A percentile compares a stretch with the other conserved stretches of the same genome.
Evolutionary conservation across 2,113 vertebrate species (phyloP).

Genomic region (Nibea albiflora): DNA sequence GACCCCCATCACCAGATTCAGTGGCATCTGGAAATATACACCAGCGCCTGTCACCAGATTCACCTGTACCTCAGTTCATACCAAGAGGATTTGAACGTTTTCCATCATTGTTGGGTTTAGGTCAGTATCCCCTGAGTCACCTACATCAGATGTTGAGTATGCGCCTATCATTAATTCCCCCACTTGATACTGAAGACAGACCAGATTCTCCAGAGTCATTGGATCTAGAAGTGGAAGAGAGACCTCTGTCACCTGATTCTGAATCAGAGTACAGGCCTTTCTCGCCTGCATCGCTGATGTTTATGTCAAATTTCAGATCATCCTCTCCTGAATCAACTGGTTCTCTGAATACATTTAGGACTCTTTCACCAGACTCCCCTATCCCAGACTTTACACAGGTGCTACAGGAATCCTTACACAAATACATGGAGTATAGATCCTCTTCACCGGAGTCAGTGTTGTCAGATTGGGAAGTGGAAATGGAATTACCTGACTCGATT

Average conservation of each 20-base stretch:
- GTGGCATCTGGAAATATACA: conserved; percentile 11
- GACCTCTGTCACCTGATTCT: conserved; percentile 51
- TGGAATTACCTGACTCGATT: not conserved
- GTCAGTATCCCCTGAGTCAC: conserved; percentile 37
- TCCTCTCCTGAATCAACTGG: conserved; percentile 60
- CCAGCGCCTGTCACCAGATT: conserved; percentile 46
- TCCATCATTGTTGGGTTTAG: conserved; percentile 51
- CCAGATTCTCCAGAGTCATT: conserved; percentile 27
- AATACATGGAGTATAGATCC: conserved; percentile 25
- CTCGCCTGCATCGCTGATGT: conserved; percentile 45
- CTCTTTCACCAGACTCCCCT: conserved; percentile 58
- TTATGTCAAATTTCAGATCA: conserved; percentile 39
- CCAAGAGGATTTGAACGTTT: conserved; percentile 23
- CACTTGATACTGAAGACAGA: conserved; percentile 12
- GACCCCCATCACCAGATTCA: conserved; percentile 55
- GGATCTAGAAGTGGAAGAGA: conserved; percentile 27
- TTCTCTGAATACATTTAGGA: conserved; percentile 38
- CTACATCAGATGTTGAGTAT: conserved; percentile 46
- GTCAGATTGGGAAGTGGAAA: conserved; percentile 44
- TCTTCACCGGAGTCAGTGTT: conserved; percentile 42
- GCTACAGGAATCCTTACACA: not conserved
- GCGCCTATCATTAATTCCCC: conserved; percentile 12
- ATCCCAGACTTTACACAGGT: conserved; percentile 44
- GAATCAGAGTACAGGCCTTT: conserved; percentile 36
- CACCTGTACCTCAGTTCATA: conserved; percentile 44